A percentile compares a stretch with the other conserved stretches of the same genome.
These are phyloP conservation scores for Solen grandis DNA, from an alignment of 1,140 invertebrate species.

Conservation along the genomic window DNA sequence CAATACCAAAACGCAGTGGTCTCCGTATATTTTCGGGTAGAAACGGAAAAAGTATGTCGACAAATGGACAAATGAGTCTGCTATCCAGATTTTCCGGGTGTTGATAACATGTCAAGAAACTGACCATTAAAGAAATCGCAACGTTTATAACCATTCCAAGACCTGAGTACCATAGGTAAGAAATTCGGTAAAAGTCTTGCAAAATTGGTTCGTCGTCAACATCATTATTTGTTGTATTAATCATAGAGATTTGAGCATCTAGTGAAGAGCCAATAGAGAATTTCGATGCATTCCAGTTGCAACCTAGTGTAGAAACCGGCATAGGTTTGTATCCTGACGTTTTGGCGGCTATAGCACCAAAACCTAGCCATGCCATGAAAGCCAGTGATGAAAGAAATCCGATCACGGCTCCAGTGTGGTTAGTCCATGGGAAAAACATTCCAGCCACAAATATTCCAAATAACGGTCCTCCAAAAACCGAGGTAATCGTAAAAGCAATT, in stretches of 20 bases:
- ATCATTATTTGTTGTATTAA: background rate
- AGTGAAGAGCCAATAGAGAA: background rate
- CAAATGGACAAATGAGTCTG: too few species aligned
- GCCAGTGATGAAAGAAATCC: constrained; percentile 86
- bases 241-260: background rate
- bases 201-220: constrained; percentile 80
- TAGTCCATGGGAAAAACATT: constrained; percentile 79
- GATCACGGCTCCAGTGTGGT: constrained; percentile 88
- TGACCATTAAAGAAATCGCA: constrained; percentile 86
- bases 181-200: too few species aligned
- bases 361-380: constrained; percentile 90
- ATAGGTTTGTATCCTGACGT: constrained; percentile 83
- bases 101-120: constrained; percentile 77
- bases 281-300: constrained; percentile 55
- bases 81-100: constrained; percentile 52
- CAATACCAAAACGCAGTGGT: constrained; percentile 61
- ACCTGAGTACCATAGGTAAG: constrained; percentile 90
- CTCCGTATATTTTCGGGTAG: constrained; percentile 60
- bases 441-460: constrained; percentile 78
- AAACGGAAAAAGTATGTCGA: too few species aligned
- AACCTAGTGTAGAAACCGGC: constrained; percentile 82
- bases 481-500: constrained; percentile 81
- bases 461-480: constrained; percentile 75
- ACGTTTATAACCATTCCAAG: too few species aligned
- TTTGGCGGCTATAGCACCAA: constrained; percentile 85